Conservation (phyloP, 2,113 vertebrate species). For the Cyanoramphus novaezelandiae region DNA sequence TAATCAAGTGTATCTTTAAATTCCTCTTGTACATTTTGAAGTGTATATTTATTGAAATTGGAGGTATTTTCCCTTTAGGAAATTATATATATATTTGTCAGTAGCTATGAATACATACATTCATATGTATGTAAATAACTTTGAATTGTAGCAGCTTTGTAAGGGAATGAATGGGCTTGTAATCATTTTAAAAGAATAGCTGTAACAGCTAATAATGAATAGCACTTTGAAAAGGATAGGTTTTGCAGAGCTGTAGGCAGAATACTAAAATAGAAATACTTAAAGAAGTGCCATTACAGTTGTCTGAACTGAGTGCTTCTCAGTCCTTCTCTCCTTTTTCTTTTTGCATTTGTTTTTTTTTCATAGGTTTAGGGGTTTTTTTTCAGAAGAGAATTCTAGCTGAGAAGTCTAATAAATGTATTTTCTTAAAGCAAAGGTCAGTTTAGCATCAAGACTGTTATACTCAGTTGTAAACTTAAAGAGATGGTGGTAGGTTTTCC, state of each 20-base stretch:
- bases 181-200: not conserved
- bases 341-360: not conserved
- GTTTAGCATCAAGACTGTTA: conserved; percentile 28
- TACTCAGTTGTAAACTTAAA: not conserved
- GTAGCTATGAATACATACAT: not conserved
- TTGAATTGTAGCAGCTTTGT: not conserved
- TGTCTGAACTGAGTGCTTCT: conserved; percentile 15
- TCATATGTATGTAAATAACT: not conserved
- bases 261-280: conserved; percentile 14
- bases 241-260: not conserved
- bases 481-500: conserved; percentile 20
- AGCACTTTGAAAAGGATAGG: not conserved
- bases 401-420: conserved; percentile 25
- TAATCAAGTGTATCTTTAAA: not conserved
- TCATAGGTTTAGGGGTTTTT: not conserved
- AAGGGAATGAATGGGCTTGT: not conserved
- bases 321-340: not conserved
- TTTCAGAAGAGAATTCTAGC: not conserved
- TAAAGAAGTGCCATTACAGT: not conserved
- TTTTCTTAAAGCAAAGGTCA: conserved; percentile 42
- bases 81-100: not conserved
- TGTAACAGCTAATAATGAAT: conserved; percentile 10
- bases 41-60: not conserved
- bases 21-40: not conserved
- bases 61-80: not conserved